These are phyloP conservation scores for Syngnathus rostellatus DNA, from an alignment of 2,797 vertebrate species.

Conservation along the genomic window DNA sequence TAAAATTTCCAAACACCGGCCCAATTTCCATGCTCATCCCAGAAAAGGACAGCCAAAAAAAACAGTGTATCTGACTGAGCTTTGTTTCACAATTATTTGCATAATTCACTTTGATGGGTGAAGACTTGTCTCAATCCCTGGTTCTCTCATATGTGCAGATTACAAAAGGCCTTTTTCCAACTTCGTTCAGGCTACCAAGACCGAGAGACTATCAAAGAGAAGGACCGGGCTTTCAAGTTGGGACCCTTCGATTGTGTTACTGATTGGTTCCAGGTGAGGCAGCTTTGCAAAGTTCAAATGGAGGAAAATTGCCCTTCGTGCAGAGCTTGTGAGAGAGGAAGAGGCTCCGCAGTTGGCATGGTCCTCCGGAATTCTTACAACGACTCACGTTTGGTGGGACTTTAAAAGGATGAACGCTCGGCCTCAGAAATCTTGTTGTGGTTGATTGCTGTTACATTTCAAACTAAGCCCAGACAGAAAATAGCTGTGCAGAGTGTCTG, in stretches of 20 bases:
- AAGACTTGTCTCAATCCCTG: conserved; percentile 60
- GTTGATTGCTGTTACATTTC: conserved; percentile 75
- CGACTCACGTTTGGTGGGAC: conserved; percentile 72
- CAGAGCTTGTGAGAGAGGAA: conserved; percentile 62
- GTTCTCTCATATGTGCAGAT: conserved; percentile 65
- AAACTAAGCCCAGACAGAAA: conserved; percentile 60
- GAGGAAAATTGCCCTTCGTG: conserved; percentile 75
- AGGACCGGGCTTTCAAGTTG: conserved; percentile 75
- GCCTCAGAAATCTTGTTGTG: conserved; percentile 75
- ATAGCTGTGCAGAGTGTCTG: conserved; percentile 48
- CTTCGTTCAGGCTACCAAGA: conserved; percentile 64
- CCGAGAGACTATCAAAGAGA: conserved; percentile 76
- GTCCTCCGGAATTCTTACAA: conserved; percentile 73
- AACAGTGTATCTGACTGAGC: conserved; percentile 67
- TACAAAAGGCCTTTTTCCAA: conserved; percentile 68
- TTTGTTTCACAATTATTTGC: conserved; percentile 67
- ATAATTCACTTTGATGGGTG: conserved; percentile 74
- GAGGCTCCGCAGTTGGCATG: conserved; percentile 76
- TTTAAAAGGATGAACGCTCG: conserved; percentile 69
- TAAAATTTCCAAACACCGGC: conserved; percentile 49
- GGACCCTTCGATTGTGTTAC: conserved; percentile 77
- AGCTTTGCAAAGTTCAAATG: conserved; percentile 74
- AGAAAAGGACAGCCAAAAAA: conserved; percentile 29
- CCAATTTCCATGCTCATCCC: conserved; percentile 36
- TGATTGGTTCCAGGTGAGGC: conserved; percentile 85